Evolutionary conservation across 2,113 vertebrate genomes (phyloP).

Genomic region (Corythoichthys haematopterus): DNA sequence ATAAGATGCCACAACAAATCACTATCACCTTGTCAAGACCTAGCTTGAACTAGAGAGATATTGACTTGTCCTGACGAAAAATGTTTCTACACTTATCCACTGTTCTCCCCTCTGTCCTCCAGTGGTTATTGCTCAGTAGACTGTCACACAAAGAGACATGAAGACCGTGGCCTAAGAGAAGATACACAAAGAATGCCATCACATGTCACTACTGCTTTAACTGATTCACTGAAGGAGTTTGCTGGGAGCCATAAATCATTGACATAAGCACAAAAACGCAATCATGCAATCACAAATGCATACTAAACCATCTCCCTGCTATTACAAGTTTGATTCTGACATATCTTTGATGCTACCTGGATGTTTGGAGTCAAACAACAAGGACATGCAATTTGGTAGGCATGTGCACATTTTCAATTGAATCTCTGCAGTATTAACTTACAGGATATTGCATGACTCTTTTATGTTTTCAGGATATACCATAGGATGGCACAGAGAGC

Average conservation of each 20-base stretch:
- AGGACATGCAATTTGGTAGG: conserved; percentile 35
- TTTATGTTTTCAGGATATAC: too few relatives aligned
- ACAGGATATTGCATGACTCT: conserved; percentile 33
- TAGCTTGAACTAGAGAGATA: conserved; percentile 38
- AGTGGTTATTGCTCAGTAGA: conserved; percentile 41
- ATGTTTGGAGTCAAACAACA: conserved; percentile 58
- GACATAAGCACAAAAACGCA: conserved; percentile 7
- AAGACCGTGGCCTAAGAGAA: conserved; percentile 50
- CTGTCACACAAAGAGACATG: conserved; percentile 62
- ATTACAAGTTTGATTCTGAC: conserved; percentile 57
- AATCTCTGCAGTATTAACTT: conserved; percentile 57
- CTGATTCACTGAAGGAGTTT: conserved; percentile 45
- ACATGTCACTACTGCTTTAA: conserved; percentile 57
- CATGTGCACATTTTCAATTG: conserved; percentile 50
- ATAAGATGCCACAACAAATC: not conserved
- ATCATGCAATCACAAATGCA: conserved; percentile 14
- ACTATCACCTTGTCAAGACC: not conserved
- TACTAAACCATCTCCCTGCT: conserved; percentile 28
- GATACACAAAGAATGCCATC: conserved; percentile 62
- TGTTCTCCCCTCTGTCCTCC: conserved; percentile 38
- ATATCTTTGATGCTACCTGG: conserved; percentile 43
- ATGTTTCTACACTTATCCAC: conserved; percentile 24
- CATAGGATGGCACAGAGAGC: conserved; percentile 13
- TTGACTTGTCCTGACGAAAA: conserved; percentile 41
- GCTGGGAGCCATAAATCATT: conserved; percentile 25